These are phyloP conservation scores for Eleutherodactylus coqui DNA, from an alignment of 2,797 vertebrate species.

Conservation along the genomic window DNA sequence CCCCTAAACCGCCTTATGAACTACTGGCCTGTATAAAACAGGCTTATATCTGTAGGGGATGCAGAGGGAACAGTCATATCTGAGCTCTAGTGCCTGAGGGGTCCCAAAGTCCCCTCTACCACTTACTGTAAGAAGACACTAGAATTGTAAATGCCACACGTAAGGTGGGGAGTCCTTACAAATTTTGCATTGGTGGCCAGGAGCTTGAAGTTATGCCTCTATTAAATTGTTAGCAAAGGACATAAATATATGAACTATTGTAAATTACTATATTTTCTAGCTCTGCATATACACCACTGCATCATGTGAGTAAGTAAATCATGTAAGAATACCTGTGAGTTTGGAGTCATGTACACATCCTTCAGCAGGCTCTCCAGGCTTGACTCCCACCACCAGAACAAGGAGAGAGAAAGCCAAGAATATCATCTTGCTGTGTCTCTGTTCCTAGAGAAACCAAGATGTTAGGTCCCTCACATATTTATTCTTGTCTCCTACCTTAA, in stretches of 20 bases:
- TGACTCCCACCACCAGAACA: constrained; percentile 68
- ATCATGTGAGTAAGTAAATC: not conserved
- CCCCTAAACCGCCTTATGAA: not conserved
- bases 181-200: not conserved
- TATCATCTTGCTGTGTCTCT: constrained; percentile 1
- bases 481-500: not conserved
- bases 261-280: not conserved
- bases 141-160: not conserved
- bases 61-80: not conserved
- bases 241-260: not conserved
- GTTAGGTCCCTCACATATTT: not conserved
- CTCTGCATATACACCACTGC: not conserved
- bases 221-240: not conserved
- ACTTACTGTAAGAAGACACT: not conserved
- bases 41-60: not conserved
- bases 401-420: constrained; percentile 67
- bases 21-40: not conserved
- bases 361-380: constrained; percentile 64
- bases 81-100: not conserved
- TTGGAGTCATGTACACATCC: constrained; percentile 47
- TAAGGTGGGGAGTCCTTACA: too few species aligned
- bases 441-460: not conserved
- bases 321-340: constrained; percentile 64
- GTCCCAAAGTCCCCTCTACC: not conserved
- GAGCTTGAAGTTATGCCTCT: not conserved